A percentile compares a stretch with the other conserved stretches of the same genome.
These are phyloP conservation scores for Pycnomerus fuliginosus DNA, from an alignment of 2,888 invertebrate genomes.

Conservation along the genomic window DNA sequence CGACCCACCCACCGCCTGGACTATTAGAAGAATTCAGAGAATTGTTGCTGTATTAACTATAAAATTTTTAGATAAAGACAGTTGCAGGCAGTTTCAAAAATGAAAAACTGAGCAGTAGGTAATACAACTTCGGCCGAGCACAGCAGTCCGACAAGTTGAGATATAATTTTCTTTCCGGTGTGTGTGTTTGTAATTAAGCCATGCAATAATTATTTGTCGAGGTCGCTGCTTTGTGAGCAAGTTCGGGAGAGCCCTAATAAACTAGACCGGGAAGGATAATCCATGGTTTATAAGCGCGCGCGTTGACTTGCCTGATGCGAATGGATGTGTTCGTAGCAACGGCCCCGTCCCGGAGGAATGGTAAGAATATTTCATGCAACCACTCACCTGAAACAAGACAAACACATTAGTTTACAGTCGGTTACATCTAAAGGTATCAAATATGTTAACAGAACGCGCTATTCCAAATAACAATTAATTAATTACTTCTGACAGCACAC, in stretches of 20 bases:
- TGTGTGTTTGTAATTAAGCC: constrained; percentile 6
- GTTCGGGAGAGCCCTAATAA: constrained; percentile 9
- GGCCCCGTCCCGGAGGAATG: constrained; percentile 8
- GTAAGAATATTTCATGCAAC: constrained; percentile 21
- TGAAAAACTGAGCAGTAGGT: too few species aligned
- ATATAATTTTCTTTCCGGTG: too few species aligned
- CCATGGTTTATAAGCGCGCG: constrained; percentile 14
- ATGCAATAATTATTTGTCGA: constrained; percentile 12
- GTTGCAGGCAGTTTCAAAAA: too few species aligned
- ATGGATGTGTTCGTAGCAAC: constrained; percentile 5
- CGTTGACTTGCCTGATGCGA: constrained; percentile 10
- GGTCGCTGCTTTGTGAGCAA: constrained; percentile 2
- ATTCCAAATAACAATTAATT: constrained; percentile 16
- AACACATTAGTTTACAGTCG: constrained; percentile 34
- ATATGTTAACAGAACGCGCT: constrained; percentile 17
- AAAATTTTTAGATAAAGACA: too few species aligned
- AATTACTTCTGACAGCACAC: constrained; percentile 10
- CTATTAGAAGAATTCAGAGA: too few species aligned
- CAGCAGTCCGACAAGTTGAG: too few species aligned
- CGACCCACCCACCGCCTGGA: too few species aligned
- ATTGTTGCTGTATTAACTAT: too few species aligned
- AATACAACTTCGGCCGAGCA: too few species aligned
- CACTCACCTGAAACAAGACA: constrained; percentile 38
- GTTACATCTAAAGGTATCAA: constrained; percentile 28
- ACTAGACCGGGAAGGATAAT: constrained; percentile 9